Conservation (phyloP, 2,113 vertebrate species). For the Entelurus aequoreus region DNA sequence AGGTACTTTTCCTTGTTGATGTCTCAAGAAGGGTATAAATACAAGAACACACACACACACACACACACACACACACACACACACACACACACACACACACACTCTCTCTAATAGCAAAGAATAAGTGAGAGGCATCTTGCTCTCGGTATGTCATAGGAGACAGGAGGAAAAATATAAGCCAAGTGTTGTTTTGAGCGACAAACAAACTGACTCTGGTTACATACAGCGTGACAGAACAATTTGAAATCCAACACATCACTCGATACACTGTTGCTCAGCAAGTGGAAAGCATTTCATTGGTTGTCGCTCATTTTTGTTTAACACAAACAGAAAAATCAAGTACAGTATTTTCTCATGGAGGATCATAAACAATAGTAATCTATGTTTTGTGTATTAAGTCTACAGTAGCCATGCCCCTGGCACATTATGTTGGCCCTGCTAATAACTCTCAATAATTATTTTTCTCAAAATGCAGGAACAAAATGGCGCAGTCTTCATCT, state of each 20-base stretch:
- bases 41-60: no score
- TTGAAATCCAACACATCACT: constrained; percentile 27
- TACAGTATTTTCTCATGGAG: constrained; percentile 5
- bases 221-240: constrained; percentile 26
- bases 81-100: no score
- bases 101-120: constrained; percentile 15
- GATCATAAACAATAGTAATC: background rate
- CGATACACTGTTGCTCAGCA: constrained; percentile 16
- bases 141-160: constrained; percentile 36
- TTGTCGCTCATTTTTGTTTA: constrained; percentile 13
- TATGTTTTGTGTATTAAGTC: background rate
- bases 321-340: constrained; percentile 1
- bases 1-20: no score
- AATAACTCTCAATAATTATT: background rate
- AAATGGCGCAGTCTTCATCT: background rate
- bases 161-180: constrained; percentile 26
- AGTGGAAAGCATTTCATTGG: constrained; percentile 32
- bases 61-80: no score
- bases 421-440: background rate
- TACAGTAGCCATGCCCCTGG: no score
- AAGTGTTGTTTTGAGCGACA: constrained; percentile 46
- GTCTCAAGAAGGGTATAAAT: no score
- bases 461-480: background rate
- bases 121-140: constrained; percentile 37
- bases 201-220: constrained; percentile 35